Conservation (phyloP, 2,797 vertebrate genomes). For the Acridotheres tristis region DNA sequence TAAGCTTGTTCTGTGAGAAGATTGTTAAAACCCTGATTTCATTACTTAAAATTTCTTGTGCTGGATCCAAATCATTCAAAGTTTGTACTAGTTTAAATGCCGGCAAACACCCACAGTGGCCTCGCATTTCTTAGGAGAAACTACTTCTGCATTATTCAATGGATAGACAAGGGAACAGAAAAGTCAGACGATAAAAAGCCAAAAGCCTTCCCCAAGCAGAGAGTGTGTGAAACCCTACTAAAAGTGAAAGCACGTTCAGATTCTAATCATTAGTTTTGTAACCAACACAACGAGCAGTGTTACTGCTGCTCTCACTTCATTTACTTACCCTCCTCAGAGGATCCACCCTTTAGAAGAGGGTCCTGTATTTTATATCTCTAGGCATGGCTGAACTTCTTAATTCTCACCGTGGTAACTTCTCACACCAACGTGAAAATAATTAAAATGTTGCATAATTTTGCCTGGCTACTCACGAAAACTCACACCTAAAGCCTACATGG, state of each 20-base stretch:
- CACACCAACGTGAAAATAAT: background rate
- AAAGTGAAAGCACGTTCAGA: background rate
- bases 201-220: background rate
- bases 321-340: background rate
- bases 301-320: background rate
- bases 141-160: background rate
- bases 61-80: background rate
- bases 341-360: background rate
- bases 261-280: background rate
- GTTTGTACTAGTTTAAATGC: background rate
- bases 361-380: background rate
- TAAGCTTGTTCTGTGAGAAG: conserved; percentile 73
- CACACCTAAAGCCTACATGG: background rate
- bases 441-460: background rate
- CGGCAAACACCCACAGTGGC: background rate
- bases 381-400: background rate
- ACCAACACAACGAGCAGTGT: background rate
- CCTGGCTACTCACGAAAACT: background rate
- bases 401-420: background rate
- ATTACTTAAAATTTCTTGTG: background rate
- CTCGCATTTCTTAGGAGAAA: background rate
- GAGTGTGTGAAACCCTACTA: background rate
- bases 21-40: background rate
- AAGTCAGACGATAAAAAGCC: background rate
- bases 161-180: background rate